Percentiles rank a stretch among this genome's conserved stretches.
These are phyloP conservation scores for Drosophila recens DNA, from an alignment of 2,888 invertebrate species.

Conservation along the genomic window DNA sequence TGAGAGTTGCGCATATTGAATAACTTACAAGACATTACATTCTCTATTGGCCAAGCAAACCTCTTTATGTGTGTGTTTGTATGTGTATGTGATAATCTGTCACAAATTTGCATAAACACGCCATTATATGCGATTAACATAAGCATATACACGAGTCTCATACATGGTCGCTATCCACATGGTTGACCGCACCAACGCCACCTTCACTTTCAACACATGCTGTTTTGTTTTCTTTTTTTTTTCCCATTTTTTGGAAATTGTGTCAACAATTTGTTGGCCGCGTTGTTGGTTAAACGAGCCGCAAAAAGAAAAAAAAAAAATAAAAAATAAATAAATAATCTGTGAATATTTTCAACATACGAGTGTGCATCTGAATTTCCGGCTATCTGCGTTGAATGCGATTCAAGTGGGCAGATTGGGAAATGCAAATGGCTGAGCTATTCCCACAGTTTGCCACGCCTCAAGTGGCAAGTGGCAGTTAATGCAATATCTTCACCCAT, in stretches of 20 bases:
- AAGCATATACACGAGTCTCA: constrained; percentile 29
- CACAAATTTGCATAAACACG: constrained; percentile 68
- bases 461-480: constrained; percentile 28
- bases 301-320: not conserved
- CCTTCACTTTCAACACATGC: constrained; percentile 56
- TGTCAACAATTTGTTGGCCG: constrained; percentile 53
- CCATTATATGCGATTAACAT: constrained; percentile 70
- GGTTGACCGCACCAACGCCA: constrained; percentile 43
- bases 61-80: not conserved
- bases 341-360: constrained; percentile 38
- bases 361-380: constrained; percentile 46
- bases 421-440: constrained; percentile 3
- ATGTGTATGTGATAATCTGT: constrained; percentile 31
- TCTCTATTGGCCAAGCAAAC: constrained; percentile 4
- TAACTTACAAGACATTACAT: constrained; percentile 25
- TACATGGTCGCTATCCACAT: constrained; percentile 29
- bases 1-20: constrained; percentile 11
- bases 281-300: constrained; percentile 26
- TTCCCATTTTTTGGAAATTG: constrained; percentile 21
- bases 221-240: constrained; percentile 1
- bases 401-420: constrained; percentile 22
- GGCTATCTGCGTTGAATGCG: constrained; percentile 34
- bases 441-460: constrained; percentile 48
- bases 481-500: constrained; percentile 42
- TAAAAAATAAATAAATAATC: constrained; percentile 11